These are phyloP conservation scores for Anneissia japonica DNA, from an alignment of 35 echinoderm and acorn worm genomes.

Conservation along the genomic window DNA sequence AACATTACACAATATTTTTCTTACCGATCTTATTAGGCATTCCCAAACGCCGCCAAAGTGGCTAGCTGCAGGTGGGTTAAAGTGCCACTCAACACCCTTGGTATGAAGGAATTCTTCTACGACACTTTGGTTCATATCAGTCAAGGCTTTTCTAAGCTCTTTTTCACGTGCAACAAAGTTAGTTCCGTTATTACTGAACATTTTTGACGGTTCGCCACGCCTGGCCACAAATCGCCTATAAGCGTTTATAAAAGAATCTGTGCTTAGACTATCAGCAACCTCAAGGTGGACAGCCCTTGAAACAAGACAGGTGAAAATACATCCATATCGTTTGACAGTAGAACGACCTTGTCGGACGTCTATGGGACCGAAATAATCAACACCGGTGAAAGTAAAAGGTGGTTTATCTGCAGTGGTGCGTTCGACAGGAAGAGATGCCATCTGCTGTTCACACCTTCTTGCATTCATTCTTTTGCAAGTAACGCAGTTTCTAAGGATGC, in stretches of 20 bases:
- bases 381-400: conserved; percentile 15
- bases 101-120: not conserved
- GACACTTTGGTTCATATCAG: not conserved
- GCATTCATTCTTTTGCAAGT: not conserved
- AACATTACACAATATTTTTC: not conserved
- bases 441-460: conserved; percentile 1
- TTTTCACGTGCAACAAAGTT: not conserved
- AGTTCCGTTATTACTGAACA: not conserved
- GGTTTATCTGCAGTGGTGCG: conserved; percentile 14
- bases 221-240: conserved; percentile 29
- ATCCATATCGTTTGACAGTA: conserved; percentile 13
- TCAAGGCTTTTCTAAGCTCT: not conserved
- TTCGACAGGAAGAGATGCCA: conserved; percentile 15
- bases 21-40: not conserved
- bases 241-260: conserved; percentile 33
- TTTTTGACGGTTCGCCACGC: not conserved
- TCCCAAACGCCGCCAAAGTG: conserved; percentile 18
- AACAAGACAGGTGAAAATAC: conserved; percentile 21
- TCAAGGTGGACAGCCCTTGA: conserved; percentile 20
- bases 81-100: not conserved
- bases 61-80: conserved; percentile 20
- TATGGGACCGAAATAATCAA: conserved; percentile 35
- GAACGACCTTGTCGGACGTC: conserved; percentile 5
- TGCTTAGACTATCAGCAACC: conserved; percentile 12
- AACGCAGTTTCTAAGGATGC: conserved; percentile 16